These are phyloP conservation scores for Leucophora obtusa DNA, from an alignment of 2,888 invertebrate genomes.

Conservation along the genomic window DNA sequence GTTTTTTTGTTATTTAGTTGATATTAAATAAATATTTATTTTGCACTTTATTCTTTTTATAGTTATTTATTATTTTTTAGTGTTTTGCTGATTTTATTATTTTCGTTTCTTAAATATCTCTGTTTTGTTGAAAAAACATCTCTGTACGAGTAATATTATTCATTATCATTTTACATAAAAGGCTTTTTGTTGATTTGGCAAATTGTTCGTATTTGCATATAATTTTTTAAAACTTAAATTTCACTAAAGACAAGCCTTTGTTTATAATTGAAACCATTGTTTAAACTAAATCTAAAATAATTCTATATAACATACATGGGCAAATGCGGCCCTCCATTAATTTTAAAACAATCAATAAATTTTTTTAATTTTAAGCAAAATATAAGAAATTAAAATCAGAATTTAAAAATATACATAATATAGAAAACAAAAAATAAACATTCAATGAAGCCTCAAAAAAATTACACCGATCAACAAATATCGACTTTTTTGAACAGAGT, in stretches of 20 bases:
- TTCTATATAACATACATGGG: background rate
- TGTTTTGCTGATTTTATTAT: constrained; percentile 29
- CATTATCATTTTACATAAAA: constrained; percentile 31
- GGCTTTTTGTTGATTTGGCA: constrained; percentile 15
- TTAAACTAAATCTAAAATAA: background rate
- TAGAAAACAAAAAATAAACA: no score
- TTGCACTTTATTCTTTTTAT: constrained; percentile 37
- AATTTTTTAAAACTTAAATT: constrained; percentile 32
- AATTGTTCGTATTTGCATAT: background rate
- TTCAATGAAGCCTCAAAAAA: no score
- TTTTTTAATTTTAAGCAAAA: no score
- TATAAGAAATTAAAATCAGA: no score
- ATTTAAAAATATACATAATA: no score
- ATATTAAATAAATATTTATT: constrained; percentile 48
- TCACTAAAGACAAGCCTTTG: constrained; percentile 33
- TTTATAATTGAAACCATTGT: constrained; percentile 24
- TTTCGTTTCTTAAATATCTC: constrained; percentile 38
- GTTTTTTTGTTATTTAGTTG: constrained; percentile 20
- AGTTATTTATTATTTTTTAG: background rate
- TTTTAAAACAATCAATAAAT: no score
- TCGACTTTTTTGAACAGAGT: no score
- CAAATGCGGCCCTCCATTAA: no score
- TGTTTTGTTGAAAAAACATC: background rate
- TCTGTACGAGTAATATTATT: background rate
- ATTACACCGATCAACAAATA: no score